Base-by-base conservation (phyloP, 1,140 invertebrate genomes). In the Linepithema humile region DNA sequence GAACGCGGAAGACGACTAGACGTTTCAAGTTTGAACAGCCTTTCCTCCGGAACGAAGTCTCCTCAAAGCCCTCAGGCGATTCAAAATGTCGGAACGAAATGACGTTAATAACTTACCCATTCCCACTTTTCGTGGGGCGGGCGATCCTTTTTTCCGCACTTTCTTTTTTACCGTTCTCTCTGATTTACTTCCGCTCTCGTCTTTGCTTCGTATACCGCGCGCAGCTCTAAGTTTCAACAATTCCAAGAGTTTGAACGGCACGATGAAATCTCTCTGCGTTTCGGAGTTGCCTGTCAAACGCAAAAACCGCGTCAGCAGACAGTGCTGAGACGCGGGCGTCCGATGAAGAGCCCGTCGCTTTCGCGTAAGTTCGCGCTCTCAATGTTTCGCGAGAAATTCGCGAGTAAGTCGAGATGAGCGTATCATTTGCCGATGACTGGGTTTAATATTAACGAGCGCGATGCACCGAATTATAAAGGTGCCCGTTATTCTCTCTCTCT, bases 371-470 rank as follows among this genome's bases (percentile, higher is more conserved):
- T 70, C 43, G 45, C 20, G 48, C 35, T 26, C 64, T 40, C 20
- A 23, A 70, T 15, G 60, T 55, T 62, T 29, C 15, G 35, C 17
- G 57, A 50, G 53, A 53, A 45, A 69, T n/a, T 45, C 15, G 73
- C 45, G 69, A 88, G 83, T 84, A 84, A 67, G 48, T 50, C 17
- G 55, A 40, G 57, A 64, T 20, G 43, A 43, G 12, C 1, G n/a
- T 23, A 12, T 23, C 26, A 62, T 77, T 82, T 40, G 29, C 23
- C 29, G 43, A 48, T 38, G 82, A 43, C 60, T 85, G 45, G 67
- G 72, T 89, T 88, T 88, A 85, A 88, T 83, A 85, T 73, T 88
- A 89, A 88, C 86, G 60, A 82, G 50, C 32, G 78, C 83, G 38
- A 67, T 84, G 72, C 60, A 83, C 57, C 72, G 73, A 83, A 77